Evolutionary conservation across 2,888 invertebrate genomes (phyloP).

Genomic region (Diachrysia chrysitis): DNA sequence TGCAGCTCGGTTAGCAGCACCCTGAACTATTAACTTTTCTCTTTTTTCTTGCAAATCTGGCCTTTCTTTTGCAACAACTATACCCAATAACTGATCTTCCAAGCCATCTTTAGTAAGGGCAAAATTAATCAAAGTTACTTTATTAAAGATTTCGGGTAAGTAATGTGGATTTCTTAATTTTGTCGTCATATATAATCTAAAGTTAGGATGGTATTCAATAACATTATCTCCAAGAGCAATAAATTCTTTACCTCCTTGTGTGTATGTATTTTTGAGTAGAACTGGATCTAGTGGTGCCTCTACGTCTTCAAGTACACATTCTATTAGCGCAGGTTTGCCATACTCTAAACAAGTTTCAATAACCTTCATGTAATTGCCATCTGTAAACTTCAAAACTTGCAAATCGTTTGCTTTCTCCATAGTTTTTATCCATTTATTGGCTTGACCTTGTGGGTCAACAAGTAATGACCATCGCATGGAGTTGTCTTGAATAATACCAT

Average conservation of each 20-base stretch:
- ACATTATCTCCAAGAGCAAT: conserved; percentile 94
- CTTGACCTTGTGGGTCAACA: conserved; percentile 95
- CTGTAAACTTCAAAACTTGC: conserved; percentile 92
- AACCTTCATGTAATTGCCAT: conserved; percentile 93
- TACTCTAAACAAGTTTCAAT: conserved; percentile 93
- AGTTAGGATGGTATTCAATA: conserved; percentile 93
- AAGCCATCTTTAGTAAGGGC: conserved; percentile 94
- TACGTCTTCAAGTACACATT: conserved; percentile 93
- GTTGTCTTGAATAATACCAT: conserved; percentile 95
- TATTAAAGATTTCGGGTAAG: conserved; percentile 94
- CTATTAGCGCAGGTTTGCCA: conserved; percentile 93
- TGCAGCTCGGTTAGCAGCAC: conserved; percentile 94
- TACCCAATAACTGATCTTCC: conserved; percentile 95
- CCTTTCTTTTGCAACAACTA: conserved; percentile 95
- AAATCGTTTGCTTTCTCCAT: conserved; percentile 93
- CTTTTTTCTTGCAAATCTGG: conserved; percentile 95
- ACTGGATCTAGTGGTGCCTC: conserved; percentile 94
- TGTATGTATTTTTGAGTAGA: conserved; percentile 92
- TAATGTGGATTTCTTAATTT: conserved; percentile 96
- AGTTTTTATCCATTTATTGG: conserved; percentile 95
- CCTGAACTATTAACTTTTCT: conserved; percentile 93
- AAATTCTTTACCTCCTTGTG: conserved; percentile 92
- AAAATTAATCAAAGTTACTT: conserved; percentile 95
- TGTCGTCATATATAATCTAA: conserved; percentile 94
- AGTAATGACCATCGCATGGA: conserved; percentile 94